These are phyloP conservation scores for Palythoa caribaeorum DNA, from an alignment of 92 coral and sea anemone species.

Conservation along the genomic window DNA sequence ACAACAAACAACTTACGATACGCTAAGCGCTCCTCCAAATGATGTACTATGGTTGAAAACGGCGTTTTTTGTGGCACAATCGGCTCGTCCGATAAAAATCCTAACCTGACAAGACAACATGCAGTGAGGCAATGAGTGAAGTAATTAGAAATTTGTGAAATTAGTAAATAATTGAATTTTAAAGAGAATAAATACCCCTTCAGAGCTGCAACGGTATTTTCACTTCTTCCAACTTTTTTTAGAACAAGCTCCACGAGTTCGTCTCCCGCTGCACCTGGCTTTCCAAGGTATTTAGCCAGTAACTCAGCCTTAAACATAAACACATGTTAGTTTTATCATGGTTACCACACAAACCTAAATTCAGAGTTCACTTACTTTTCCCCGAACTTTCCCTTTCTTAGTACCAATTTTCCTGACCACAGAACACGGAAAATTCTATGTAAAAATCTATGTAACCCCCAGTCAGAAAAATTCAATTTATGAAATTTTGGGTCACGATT, in stretches of 20 bases:
- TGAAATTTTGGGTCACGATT: too few species aligned
- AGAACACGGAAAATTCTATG: too few species aligned
- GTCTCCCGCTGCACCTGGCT: constrained; percentile 71
- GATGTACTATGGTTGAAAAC: constrained; percentile 79
- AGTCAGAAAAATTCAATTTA: too few species aligned
- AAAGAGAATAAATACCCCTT: constrained; percentile 68
- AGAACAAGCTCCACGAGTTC: constrained; percentile 77
- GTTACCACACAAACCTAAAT: too few species aligned
- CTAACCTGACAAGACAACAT: constrained; percentile 62
- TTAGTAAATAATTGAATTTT: background rate
- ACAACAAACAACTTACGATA: constrained; percentile 64
- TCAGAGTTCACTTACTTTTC: too few species aligned
- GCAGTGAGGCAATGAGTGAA: too few species aligned
- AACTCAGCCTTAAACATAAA: constrained; percentile 53
- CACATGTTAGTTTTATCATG: too few species aligned
- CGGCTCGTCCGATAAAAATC: constrained; percentile 89
- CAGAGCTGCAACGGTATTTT: constrained; percentile 77
- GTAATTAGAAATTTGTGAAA: too few species aligned
- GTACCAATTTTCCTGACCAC: too few species aligned
- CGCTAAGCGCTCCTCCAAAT: constrained; percentile 77
- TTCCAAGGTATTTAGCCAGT: constrained; percentile 76
- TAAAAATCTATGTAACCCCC: too few species aligned
- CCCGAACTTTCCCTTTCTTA: too few species aligned
- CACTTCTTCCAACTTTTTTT: constrained; percentile 71
- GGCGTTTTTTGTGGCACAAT: constrained; percentile 84